Evolutionary conservation across 2,888 invertebrate species (phyloP), one percentile per base, ranked within the genome.

Genomic region (Sinotaia quadrata): DNA sequence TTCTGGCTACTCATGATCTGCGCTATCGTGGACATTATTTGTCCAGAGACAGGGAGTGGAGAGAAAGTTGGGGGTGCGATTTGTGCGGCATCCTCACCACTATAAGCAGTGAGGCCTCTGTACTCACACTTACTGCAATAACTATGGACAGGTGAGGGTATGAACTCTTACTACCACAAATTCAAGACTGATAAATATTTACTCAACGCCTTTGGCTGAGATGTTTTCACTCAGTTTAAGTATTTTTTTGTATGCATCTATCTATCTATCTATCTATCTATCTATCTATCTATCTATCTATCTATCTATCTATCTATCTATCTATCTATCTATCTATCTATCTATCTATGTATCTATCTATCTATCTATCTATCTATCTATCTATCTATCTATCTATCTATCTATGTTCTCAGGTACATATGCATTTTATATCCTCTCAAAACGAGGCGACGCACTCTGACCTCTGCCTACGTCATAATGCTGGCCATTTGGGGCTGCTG

Each of bases 1-100:
- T 90, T 44, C 91, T 92, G 72, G 92, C 91, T 7, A 87, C 88
- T 37, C 90, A 90, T 31, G 92, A 92, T 81, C 83, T 87, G 58
- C 81, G 86, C 51, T 89, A 72, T 89, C 80, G 92, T 37, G 91
- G 91, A 2, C 87, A 89, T 54, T 92, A 92, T 77, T 89, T 92
- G 37, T 85, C 87, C 21, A 88, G 91, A 79, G 91, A 92, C 77
- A 89, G 90, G 69, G 78, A 85, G 5, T 92, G 92, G 92, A 87
- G 91, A n/a, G 89, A 90, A 73, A 91, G 91, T 75, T 82, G 85
- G 71, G 84, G 89, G 70, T 92, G 92, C 79, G 90, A 90, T 66
- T 83, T 91, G 71, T 91, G 91, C 70, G 92, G 92, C 90, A 79
- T 91, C 72, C 60, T 81, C 84, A 81, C 62, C 21, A 75, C 74